Percentiles rank a stretch among this genome's conserved stretches.
These are phyloP conservation scores for Galagoides demidoff DNA, from an alignment of 2,797 vertebrate species.

Conservation along the genomic window DNA sequence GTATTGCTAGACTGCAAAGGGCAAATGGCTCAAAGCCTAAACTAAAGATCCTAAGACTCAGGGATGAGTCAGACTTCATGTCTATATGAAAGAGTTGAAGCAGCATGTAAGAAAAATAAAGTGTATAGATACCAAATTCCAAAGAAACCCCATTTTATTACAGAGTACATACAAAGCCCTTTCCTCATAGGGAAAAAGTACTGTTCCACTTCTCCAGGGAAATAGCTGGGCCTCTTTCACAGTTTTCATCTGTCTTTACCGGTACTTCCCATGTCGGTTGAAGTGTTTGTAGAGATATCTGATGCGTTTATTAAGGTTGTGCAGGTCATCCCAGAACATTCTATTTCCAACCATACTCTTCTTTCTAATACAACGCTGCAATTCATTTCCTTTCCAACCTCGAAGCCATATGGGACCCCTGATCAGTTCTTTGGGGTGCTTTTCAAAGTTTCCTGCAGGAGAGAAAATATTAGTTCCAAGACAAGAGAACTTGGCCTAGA, in stretches of 20 bases:
- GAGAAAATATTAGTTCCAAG: not conserved
- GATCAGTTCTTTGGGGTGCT: slow-evolving; percentile 94
- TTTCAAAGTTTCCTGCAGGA: slow-evolving; percentile 93
- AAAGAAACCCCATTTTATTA: slow-evolving; percentile 66
- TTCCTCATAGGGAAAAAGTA: not conserved
- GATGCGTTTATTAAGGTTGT: slow-evolving; percentile 94
- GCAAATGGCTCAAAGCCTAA: not conserved
- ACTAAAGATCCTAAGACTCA: not conserved
- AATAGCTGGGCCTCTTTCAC: not conserved
- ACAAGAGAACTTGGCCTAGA: not conserved
- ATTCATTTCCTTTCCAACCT: slow-evolving; percentile 94
- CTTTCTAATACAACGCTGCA: slow-evolving; percentile 94
- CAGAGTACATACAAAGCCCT: not conserved
- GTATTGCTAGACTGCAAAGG: not conserved
- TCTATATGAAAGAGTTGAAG: not conserved
- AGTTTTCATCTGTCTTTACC: slow-evolving; percentile 83
- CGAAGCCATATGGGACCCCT: slow-evolving; percentile 92
- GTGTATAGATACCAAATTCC: not conserved
- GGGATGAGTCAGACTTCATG: not conserved
- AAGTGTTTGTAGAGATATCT: slow-evolving; percentile 93
- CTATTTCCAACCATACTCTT: slow-evolving; percentile 93
- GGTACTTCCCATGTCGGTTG: slow-evolving; percentile 94
- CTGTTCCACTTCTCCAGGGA: not conserved
- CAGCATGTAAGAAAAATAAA: not conserved
- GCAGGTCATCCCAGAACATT: slow-evolving; percentile 93